phyloP scores from a whole-genome alignment of 2,888 invertebrate genomes.

The Ferrisia virgata region DNA sequence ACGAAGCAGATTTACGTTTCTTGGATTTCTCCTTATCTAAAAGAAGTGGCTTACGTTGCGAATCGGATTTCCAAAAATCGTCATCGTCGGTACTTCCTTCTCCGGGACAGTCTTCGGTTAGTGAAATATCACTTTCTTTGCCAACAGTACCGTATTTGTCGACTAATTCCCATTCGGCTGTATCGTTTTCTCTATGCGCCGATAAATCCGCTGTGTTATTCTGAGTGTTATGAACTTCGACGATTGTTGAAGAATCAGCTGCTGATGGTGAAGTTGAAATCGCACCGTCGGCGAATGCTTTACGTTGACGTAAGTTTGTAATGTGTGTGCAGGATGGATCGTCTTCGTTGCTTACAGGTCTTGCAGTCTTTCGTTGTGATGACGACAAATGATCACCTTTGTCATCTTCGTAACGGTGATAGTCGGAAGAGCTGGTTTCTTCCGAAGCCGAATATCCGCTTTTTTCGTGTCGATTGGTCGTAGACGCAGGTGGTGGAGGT shows the following conservation, averaged over 20 bases:
- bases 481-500: not conserved
- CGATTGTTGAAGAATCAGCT: not conserved
- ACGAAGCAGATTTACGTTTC: not conserved
- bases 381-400: too few species aligned
- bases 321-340: not conserved
- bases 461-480: not conserved
- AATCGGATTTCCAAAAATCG: slow-evolving; percentile 48
- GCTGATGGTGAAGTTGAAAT: not conserved
- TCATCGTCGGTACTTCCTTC: slow-evolving; percentile 48
- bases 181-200: not conserved
- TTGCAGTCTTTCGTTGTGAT: too few species aligned
- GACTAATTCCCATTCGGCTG: slow-evolving; percentile 25
- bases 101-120: not conserved
- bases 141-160: too few species aligned
- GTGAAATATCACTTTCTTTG: slow-evolving; percentile 33
- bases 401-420: too few species aligned
- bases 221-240: not conserved
- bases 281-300: not conserved
- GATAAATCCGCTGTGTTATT: not conserved
- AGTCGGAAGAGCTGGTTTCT: not conserved
- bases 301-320: not conserved
- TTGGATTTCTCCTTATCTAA: not conserved
- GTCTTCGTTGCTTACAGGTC: too few species aligned
- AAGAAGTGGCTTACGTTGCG: slow-evolving; percentile 39
- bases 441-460: slow-evolving; percentile 42